phyloP scores from a whole-genome alignment of 2,797 vertebrate species.

The Potorous gilbertii region DNA sequence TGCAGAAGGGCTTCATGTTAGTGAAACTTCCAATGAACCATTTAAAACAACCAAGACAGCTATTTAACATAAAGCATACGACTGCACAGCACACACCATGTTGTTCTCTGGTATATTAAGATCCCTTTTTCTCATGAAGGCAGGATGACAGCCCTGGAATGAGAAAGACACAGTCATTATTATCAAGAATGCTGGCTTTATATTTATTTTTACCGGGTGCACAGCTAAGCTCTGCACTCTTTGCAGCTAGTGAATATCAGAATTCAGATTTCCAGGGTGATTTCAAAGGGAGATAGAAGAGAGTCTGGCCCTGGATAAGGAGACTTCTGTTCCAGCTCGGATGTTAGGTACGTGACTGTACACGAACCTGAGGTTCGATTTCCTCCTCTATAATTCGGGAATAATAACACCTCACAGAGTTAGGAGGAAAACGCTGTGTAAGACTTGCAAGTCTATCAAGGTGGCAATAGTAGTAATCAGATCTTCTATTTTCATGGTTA shows the following conservation, averaged over 20 bases:
- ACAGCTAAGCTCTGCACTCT: not conserved
- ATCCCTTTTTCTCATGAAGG: not conserved
- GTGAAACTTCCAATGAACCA: not conserved
- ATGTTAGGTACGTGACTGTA: not conserved
- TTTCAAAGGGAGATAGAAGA: not conserved
- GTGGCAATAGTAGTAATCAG: not conserved
- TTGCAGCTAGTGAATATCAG: not conserved
- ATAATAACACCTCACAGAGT: not conserved
- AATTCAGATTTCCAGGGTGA: not conserved
- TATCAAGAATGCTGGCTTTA: not conserved
- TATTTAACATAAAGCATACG: not conserved
- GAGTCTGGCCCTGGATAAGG: not conserved
- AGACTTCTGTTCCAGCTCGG: not conserved
- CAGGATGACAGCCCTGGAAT: not conserved
- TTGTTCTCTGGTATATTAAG: not conserved
- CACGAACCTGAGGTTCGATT: not conserved
- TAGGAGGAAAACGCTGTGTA: not conserved
- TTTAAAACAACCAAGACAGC: not conserved
- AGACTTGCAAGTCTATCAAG: not conserved
- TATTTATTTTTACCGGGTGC: not conserved
- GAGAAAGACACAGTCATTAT: not conserved
- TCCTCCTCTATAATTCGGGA: not conserved
- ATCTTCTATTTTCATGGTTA: not conserved
- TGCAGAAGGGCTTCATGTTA: not conserved
- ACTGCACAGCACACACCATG: not conserved